Evolutionary conservation across 2,888 invertebrate species (phyloP).

Genomic region (Rhagophthalmus giganteus): DNA sequence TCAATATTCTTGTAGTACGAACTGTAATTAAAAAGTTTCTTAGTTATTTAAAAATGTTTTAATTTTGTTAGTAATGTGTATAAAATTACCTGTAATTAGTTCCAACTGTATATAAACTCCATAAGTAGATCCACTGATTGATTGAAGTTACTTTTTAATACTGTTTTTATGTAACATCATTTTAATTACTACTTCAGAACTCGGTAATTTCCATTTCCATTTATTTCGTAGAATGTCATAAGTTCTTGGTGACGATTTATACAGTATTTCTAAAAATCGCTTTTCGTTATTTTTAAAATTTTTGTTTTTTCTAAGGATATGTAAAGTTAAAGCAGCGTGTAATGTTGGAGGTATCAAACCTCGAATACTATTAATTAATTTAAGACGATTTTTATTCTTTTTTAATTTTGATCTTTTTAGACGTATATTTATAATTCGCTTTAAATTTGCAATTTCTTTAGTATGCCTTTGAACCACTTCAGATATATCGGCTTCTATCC

Average conservation of each 20-base stretch:
- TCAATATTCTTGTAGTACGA: too few relatives aligned
- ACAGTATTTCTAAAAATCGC: conserved; percentile 46
- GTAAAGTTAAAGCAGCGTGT: conserved; percentile 44
- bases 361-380: conserved; percentile 41
- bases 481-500: conserved; percentile 5
- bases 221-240: conserved; percentile 47
- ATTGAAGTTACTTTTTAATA: too few relatives aligned
- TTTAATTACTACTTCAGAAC: conserved; percentile 29
- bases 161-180: too few relatives aligned
- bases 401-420: conserved; percentile 32
- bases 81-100: too few relatives aligned
- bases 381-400: conserved; percentile 24
- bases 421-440: conserved; percentile 41
- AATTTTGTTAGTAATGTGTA: too few relatives aligned
- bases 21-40: too few relatives aligned
- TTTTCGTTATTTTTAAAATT: conserved; percentile 45
- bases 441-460: conserved; percentile 48
- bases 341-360: conserved; percentile 45
- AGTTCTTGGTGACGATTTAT: conserved; percentile 46
- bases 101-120: too few relatives aligned
- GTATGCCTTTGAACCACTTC: conserved; percentile 42
- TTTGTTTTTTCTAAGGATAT: conserved; percentile 41
- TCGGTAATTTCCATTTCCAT: conserved; percentile 50
- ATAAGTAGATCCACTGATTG: too few relatives aligned
- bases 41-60: too few relatives aligned